Evolutionary conservation across 1,140 invertebrate genomes (phyloP).

Genomic region (Goniozus legneri): DNA sequence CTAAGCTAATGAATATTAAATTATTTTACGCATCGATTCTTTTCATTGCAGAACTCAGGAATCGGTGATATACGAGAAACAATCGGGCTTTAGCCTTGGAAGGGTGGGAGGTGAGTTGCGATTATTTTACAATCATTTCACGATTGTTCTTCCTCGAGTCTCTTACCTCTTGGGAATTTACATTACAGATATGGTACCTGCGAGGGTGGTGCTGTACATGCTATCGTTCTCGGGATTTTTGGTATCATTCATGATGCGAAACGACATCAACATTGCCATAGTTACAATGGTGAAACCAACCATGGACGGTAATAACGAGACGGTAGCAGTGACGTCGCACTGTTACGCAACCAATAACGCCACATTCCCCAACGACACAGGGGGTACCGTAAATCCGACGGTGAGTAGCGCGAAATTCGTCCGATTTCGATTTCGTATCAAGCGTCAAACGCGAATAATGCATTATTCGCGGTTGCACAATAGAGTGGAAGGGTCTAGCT

Average conservation of each 20-base stretch:
- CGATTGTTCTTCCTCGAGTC: neutral
- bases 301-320: constrained; percentile 17
- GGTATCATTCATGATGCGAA: constrained; percentile 75
- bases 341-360: constrained; percentile 34
- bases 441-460: too few relatives aligned
- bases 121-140: neutral
- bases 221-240: constrained; percentile 70
- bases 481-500: too few relatives aligned
- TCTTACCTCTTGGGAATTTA: constrained; percentile 3
- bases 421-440: too few relatives aligned
- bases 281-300: constrained; percentile 62
- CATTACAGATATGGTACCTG: constrained; percentile 56
- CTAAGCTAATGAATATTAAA: constrained; percentile 12
- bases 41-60: constrained; percentile 34
- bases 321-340: constrained; percentile 19
- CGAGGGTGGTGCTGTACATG: constrained; percentile 66
- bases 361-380: too few relatives aligned
- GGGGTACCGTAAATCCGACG: too few relatives aligned
- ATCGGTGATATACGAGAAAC: constrained; percentile 26
- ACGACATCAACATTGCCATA: constrained; percentile 69
- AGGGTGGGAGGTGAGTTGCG: constrained; percentile 31
- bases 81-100: constrained; percentile 24
- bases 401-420: too few relatives aligned
- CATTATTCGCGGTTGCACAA: too few relatives aligned
- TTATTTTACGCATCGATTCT: too few relatives aligned